Conservation (phyloP, 1,140 invertebrate species). For the Aricia agestis region DNA sequence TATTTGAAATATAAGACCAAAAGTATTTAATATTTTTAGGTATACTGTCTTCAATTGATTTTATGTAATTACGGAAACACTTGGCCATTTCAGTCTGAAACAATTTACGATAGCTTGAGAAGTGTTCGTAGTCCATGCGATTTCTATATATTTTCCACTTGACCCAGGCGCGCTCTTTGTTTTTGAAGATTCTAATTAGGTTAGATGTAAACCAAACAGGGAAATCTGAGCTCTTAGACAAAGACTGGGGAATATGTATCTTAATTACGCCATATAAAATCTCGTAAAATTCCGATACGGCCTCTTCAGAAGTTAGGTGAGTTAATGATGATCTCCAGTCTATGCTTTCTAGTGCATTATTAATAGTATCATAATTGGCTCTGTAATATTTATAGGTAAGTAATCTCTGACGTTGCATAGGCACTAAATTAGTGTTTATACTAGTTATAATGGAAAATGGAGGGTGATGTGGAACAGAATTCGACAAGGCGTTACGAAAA, state of each 20-base stretch:
- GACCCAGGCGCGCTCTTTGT: not conserved
- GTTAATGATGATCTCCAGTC: not conserved
- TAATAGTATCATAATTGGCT: not conserved
- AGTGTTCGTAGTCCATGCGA: too few relatives aligned
- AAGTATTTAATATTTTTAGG: too few relatives aligned
- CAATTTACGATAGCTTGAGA: too few relatives aligned
- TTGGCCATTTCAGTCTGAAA: too few relatives aligned
- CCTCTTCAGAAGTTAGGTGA: not conserved
- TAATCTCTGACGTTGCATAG: not conserved
- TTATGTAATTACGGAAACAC: too few relatives aligned
- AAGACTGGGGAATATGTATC: not conserved
- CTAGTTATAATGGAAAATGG: not conserved
- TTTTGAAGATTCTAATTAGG: conserved; percentile 7
- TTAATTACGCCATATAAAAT: too few relatives aligned
- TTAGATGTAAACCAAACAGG: conserved; percentile 7
- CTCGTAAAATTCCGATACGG: not conserved
- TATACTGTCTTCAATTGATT: too few relatives aligned
- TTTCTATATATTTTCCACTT: too few relatives aligned
- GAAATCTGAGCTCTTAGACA: not conserved
- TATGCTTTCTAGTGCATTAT: not conserved
- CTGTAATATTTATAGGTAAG: conserved; percentile 13
- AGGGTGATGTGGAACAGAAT: not conserved
- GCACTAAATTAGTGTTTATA: not conserved
- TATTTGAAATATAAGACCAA: too few relatives aligned
- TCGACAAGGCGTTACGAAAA: not conserved